Evolutionary conservation across 92 coral and sea anemone species (phyloP).

Genomic region (Diadumene lineata): DNA sequence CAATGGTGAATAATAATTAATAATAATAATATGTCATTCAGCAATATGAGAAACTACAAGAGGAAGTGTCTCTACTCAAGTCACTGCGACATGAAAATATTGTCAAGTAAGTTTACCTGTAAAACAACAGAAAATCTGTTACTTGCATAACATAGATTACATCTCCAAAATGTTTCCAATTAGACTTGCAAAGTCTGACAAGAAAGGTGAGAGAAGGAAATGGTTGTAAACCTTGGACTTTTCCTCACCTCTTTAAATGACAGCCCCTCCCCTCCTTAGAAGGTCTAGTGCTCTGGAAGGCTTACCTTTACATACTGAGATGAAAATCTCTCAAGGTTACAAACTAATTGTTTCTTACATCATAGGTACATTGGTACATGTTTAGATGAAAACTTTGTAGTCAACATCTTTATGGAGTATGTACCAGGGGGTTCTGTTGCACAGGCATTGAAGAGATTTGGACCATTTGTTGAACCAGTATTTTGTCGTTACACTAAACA

Average conservation of each 20-base stretch:
- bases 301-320: too few species aligned
- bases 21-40: constrained; percentile 18
- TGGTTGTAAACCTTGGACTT: too few species aligned
- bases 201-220: too few species aligned
- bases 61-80: constrained; percentile 89
- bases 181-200: too few species aligned
- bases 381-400: constrained; percentile 72
- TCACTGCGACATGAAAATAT: constrained; percentile 86
- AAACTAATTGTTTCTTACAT: not conserved
- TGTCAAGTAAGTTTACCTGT: constrained; percentile 60
- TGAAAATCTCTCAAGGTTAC: too few species aligned
- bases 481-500: constrained; percentile 90
- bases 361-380: constrained; percentile 91
- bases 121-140: not conserved
- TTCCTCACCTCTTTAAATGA: too few species aligned
- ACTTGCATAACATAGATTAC: too few species aligned
- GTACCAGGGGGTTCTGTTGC: constrained; percentile 99
- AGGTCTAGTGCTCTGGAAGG: too few species aligned
- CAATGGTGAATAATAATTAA: not conserved
- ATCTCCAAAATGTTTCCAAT: too few species aligned
- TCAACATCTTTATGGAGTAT: constrained; percentile 95
- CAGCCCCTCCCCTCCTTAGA: too few species aligned
- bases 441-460: constrained; percentile 84
- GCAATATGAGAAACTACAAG: constrained; percentile 98
- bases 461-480: constrained; percentile 84